Evolutionary conservation across 2,797 vertebrate genomes (phyloP).

Genomic region (Lepus oiostolus): DNA sequence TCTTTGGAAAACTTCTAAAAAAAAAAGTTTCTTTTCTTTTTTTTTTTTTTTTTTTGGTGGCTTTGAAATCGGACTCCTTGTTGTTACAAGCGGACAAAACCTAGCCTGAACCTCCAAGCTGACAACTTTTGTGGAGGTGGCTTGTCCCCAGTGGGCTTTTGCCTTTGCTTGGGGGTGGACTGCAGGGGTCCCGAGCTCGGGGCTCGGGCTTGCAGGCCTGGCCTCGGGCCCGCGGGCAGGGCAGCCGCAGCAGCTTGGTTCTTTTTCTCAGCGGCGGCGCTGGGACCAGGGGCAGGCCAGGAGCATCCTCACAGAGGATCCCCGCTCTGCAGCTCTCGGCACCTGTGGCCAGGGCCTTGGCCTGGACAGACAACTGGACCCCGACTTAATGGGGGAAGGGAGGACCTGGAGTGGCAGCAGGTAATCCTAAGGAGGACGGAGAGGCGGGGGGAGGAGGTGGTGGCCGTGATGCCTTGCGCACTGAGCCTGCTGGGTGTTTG

Average conservation of each 20-base stretch:
- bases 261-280: not conserved
- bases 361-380: not conserved
- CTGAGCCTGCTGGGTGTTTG: not conserved
- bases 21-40: no score
- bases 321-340: not conserved
- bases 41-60: not conserved
- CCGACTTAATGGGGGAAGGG: not conserved
- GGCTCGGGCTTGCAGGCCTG: conserved; percentile 41
- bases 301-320: not conserved
- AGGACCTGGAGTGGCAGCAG: conserved; percentile 33
- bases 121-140: conserved; percentile 56
- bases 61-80: conserved; percentile 67
- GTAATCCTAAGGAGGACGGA: conserved; percentile 12
- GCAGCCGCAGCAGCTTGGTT: not conserved
- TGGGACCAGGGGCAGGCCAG: not conserved
- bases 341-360: conserved; percentile 42
- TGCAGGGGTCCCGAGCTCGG: conserved; percentile 24
- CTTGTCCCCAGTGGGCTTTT: conserved; percentile 19
- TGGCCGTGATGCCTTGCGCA: not conserved
- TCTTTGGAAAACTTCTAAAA: conserved; percentile 71
- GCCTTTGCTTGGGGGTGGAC: not conserved
- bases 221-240: conserved; percentile 30
- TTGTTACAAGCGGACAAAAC: conserved; percentile 65
- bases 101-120: not conserved
- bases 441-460: not conserved